Percentiles rank a stretch among this genome's conserved stretches.
Conservation (phyloP, 2,888 invertebrate species). For the Drosophila gaucha region DNA sequence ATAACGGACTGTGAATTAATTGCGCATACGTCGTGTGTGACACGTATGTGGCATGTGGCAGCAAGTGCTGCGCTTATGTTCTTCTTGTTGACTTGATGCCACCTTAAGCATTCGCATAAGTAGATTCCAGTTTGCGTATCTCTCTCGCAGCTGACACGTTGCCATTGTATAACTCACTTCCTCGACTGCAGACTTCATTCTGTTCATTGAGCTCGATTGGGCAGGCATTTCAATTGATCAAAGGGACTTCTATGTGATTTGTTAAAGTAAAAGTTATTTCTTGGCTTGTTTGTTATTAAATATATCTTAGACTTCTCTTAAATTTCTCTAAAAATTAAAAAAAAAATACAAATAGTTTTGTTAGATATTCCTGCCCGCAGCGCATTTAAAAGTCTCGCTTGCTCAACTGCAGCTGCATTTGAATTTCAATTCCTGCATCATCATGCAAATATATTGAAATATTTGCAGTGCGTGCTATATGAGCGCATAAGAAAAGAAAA, state of each 20-base stretch:
- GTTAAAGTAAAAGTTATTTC: not conserved
- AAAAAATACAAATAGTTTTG: too few relatives aligned
- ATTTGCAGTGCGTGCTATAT: constrained; percentile 46
- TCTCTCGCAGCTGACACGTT: constrained; percentile 35
- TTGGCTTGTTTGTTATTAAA: not conserved
- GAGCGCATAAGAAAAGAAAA: constrained; percentile 49
- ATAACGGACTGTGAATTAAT: constrained; percentile 60
- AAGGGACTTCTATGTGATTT: not conserved
- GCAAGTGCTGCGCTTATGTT: not conserved
- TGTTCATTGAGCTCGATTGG: constrained; percentile 20
- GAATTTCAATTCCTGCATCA: constrained; percentile 28
- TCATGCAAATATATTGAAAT: constrained; percentile 53
- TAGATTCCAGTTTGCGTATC: constrained; percentile 21
- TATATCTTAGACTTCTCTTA: too few relatives aligned
- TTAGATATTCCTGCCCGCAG: not conserved
- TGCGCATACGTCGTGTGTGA: constrained; percentile 63
- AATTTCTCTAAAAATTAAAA: too few relatives aligned
- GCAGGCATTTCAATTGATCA: not conserved
- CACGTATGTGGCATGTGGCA: constrained; percentile 27
- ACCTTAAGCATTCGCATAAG: constrained; percentile 27
- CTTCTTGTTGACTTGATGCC: constrained; percentile 13
- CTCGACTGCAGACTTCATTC: constrained; percentile 27
- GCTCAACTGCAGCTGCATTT: not conserved
- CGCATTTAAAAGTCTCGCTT: constrained; percentile 21
- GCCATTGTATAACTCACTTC: constrained; percentile 37